Evolutionary conservation across 1,140 invertebrate genomes (phyloP).

Genomic region (Brachionus paranguensis): DNA sequence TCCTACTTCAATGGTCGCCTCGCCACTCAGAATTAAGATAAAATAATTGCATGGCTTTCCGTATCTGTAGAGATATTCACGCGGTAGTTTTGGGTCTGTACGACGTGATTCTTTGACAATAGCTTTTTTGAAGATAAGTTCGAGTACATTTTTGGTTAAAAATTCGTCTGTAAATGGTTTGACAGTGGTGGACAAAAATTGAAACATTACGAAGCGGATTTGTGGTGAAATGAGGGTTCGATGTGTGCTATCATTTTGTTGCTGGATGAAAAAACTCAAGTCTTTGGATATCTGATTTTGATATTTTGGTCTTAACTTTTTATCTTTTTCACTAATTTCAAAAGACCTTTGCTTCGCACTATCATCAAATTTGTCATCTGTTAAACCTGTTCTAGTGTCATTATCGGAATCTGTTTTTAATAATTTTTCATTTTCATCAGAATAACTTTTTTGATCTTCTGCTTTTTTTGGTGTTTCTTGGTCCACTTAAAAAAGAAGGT

Average conservation of each 20-base stretch:
- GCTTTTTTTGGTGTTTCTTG: background rate
- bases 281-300: conserved; percentile 21
- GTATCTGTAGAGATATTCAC: conserved; percentile 34
- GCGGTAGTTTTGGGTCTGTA: conserved; percentile 5
- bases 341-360: background rate
- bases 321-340: background rate
- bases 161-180: conserved; percentile 39
- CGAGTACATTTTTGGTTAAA: conserved; percentile 31
- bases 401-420: background rate
- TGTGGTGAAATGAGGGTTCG: conserved; percentile 16
- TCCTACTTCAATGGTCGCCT: conserved; percentile 31
- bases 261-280: conserved; percentile 35
- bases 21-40: conserved; percentile 23
- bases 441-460: background rate
- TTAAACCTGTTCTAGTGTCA: background rate
- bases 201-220: conserved; percentile 39
- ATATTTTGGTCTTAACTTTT: background rate
- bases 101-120: conserved; percentile 28
- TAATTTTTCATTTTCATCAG: background rate
- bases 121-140: conserved; percentile 23
- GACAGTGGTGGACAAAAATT: conserved; percentile 29
- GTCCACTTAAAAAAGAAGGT: background rate
- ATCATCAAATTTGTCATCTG: background rate
- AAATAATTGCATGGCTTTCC: conserved; percentile 32
- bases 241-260: conserved; percentile 30